A percentile compares a stretch with the other conserved stretches of the same genome.
Conservation (phyloP, 2,113 vertebrate species). For the Sinocyclocheilus maitianheensis region DNA sequence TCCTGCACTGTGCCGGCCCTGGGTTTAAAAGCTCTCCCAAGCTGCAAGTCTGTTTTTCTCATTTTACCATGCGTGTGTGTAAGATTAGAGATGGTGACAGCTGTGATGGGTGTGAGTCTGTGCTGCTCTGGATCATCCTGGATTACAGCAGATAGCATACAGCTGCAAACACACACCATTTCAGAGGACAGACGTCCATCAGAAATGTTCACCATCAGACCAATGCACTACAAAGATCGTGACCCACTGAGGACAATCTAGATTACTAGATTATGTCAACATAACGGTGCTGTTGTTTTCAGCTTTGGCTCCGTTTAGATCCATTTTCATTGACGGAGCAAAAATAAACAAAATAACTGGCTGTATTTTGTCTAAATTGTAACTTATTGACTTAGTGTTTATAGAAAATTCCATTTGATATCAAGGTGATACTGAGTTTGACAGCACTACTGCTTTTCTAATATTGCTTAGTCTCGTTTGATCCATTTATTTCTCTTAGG, state of each 20-base stretch:
- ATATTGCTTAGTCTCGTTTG: neutral
- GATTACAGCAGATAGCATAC: constrained; percentile 73
- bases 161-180: constrained; percentile 38
- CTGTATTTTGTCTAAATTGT: neutral
- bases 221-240: neutral
- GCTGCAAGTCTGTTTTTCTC: constrained; percentile 22
- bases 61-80: constrained; percentile 27
- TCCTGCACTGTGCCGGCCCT: constrained; percentile 18
- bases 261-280: constrained; percentile 30
- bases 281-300: neutral
- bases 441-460: neutral
- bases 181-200: constrained; percentile 37
- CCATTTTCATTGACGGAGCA: neutral
- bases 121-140: constrained; percentile 77
- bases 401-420: neutral
- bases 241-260: constrained; percentile 23
- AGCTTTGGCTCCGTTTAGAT: neutral
- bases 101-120: constrained; percentile 76
- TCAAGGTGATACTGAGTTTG: neutral
- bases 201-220: neutral
- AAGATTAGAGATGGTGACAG: constrained; percentile 70
- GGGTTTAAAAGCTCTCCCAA: constrained; percentile 7
- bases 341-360: neutral
- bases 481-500: neutral
- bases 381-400: neutral